phyloP scores from a whole-genome alignment of 2,888 invertebrate genomes.

The Amaurobius ferox region DNA sequence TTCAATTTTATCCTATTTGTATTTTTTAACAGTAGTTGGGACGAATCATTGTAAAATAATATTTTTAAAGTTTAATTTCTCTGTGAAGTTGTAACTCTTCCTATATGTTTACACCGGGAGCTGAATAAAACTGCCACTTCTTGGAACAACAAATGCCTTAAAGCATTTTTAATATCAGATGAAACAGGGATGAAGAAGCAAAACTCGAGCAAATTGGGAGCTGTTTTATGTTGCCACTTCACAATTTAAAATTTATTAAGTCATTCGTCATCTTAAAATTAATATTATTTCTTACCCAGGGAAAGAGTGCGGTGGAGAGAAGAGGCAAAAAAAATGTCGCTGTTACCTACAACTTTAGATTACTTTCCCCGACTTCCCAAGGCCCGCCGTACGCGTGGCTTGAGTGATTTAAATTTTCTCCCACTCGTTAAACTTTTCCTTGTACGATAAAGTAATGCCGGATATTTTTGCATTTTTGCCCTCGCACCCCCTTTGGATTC shows the following conservation, averaged over 20 bases:
- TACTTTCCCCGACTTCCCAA: not conserved
- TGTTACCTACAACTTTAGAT: constrained; percentile 2
- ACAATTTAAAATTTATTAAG: constrained; percentile 18
- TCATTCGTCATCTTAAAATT: constrained; percentile 18
- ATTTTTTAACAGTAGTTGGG: too few species aligned
- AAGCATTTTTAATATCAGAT: not conserved
- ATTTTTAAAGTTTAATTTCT: too few species aligned
- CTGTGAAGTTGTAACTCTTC: too few species aligned
- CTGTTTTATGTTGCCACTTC: not conserved
- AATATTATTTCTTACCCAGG: constrained; percentile 2
- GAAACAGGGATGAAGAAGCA: not conserved
- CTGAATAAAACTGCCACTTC: too few species aligned
- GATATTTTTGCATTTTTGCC: constrained; percentile 40
- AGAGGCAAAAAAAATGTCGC: not conserved
- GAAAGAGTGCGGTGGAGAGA: not conserved
- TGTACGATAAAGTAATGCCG: not conserved
- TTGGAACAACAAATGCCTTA: not conserved
- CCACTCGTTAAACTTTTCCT: constrained; percentile 5
- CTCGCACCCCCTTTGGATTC: constrained; percentile 15
- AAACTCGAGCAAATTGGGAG: constrained; percentile 1
- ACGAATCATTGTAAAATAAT: too few species aligned
- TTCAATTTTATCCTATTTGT: too few species aligned
- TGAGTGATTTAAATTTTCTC: constrained; percentile 17
- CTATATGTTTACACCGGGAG: too few species aligned
- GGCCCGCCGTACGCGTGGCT: not conserved